These are phyloP conservation scores for Polyodon spathula DNA, from an alignment of 2,113 vertebrate genomes.

Conservation along the genomic window DNA sequence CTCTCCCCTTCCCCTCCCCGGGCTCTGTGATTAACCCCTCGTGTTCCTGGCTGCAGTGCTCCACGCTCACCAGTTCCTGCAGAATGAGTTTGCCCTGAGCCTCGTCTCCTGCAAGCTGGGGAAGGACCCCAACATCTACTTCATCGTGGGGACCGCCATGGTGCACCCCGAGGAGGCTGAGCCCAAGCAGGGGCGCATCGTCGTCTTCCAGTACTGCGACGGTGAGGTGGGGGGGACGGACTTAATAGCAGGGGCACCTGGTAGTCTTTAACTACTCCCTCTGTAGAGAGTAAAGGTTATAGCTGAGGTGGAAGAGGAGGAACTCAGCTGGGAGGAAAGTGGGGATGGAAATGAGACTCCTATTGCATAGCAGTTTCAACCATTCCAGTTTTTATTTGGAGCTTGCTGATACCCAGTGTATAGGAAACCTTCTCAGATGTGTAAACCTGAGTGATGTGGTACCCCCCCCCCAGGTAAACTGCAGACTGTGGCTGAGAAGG, in stretches of 20 bases:
- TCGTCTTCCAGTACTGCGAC: constrained; percentile 94
- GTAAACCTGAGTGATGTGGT: background rate
- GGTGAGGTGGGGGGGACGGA: constrained; percentile 65
- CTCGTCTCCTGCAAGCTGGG: constrained; percentile 92
- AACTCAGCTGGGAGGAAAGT: too few species aligned
- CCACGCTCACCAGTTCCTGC: constrained; percentile 94
- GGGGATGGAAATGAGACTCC: too few species aligned
- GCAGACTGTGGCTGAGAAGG: constrained; percentile 94
- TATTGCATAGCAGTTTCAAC: too few species aligned
- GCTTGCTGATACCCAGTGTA: too few species aligned
- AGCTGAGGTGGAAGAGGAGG: too few species aligned
- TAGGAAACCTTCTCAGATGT: background rate
- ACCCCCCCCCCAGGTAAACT: constrained; percentile 71
- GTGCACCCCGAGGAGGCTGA: constrained; percentile 96
- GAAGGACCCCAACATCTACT: constrained; percentile 89
- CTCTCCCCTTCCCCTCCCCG: background rate
- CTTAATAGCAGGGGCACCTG: too few species aligned
- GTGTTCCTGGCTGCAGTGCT: too few species aligned
- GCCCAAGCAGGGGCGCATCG: constrained; percentile 93
- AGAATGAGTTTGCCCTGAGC: constrained; percentile 90
- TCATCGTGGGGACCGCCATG: constrained; percentile 94
- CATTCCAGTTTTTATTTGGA: too few species aligned
- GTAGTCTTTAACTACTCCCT: too few species aligned
- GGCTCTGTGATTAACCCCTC: background rate
- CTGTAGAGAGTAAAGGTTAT: too few species aligned